These are phyloP conservation scores for Osmerus eperlanus DNA, from an alignment of 2,113 vertebrate genomes.

Conservation along the genomic window DNA sequence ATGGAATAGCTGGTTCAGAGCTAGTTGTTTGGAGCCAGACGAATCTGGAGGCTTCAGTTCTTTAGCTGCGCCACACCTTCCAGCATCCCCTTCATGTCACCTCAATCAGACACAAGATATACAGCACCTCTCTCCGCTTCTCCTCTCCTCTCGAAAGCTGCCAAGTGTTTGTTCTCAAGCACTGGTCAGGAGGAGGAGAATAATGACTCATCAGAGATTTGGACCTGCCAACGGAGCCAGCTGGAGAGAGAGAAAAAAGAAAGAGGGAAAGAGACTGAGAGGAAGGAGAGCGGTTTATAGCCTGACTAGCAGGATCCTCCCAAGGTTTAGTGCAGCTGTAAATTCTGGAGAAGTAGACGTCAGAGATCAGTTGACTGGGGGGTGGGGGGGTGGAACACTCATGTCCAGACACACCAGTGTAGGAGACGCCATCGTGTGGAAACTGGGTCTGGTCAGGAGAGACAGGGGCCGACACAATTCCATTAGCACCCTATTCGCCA, in stretches of 20 bases:
- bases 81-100: constrained; percentile 45
- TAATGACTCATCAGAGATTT: constrained; percentile 30
- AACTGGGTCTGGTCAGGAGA: too few relatives aligned
- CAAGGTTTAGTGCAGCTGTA: neutral
- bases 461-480: too few relatives aligned
- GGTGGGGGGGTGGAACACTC: too few relatives aligned
- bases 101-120: constrained; percentile 34
- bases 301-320: neutral
- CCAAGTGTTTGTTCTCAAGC: constrained; percentile 36
- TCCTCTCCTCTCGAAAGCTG: constrained; percentile 27
- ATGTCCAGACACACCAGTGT: too few relatives aligned
- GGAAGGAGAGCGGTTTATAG: constrained; percentile 12
- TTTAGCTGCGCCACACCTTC: constrained; percentile 17
- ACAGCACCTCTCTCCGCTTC: constrained; percentile 21
- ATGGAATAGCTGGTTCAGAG: constrained; percentile 12
- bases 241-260: constrained; percentile 2
- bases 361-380: too few relatives aligned
- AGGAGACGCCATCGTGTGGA: too few relatives aligned
- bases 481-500: too few relatives aligned
- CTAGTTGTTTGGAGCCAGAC: neutral
- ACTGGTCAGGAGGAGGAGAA: constrained; percentile 30
- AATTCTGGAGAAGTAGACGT: neutral
- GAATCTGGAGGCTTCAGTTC: neutral
- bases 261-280: neutral
- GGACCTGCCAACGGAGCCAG: neutral